Conservation (phyloP, 2,797 vertebrate species). For the Mormyrus hasselquistii region DNA sequence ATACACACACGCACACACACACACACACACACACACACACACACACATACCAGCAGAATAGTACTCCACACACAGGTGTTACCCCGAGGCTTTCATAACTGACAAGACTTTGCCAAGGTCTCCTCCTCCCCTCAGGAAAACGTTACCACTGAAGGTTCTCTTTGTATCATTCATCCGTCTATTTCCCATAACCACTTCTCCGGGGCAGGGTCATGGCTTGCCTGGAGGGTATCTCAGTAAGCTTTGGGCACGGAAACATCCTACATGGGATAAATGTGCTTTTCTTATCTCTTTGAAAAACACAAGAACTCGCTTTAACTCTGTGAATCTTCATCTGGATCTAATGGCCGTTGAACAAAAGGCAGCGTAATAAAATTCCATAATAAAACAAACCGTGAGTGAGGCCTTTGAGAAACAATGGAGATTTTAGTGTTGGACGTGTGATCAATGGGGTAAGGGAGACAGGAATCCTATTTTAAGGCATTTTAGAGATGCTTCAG, state of each 20-base stretch:
- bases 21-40: neutral
- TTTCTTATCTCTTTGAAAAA: neutral
- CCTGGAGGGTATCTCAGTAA: neutral
- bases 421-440: neutral
- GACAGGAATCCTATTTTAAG: neutral
- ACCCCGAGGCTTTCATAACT: neutral
- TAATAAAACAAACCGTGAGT: neutral
- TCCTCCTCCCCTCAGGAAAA: neutral
- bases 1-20: no score
- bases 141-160: neutral
- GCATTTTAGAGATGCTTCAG: neutral
- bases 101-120: neutral
- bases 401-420: neutral
- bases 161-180: neutral
- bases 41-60: neutral
- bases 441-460: neutral
- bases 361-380: neutral
- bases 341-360: neutral
- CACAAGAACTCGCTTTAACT: neutral
- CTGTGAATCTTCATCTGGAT: neutral
- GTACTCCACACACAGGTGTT: neutral
- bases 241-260: neutral
- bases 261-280: neutral
- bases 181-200: neutral
- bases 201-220: neutral